Evolutionary conservation across 2,888 invertebrate species (phyloP).

Genomic region (Halocaridina rubra): DNA sequence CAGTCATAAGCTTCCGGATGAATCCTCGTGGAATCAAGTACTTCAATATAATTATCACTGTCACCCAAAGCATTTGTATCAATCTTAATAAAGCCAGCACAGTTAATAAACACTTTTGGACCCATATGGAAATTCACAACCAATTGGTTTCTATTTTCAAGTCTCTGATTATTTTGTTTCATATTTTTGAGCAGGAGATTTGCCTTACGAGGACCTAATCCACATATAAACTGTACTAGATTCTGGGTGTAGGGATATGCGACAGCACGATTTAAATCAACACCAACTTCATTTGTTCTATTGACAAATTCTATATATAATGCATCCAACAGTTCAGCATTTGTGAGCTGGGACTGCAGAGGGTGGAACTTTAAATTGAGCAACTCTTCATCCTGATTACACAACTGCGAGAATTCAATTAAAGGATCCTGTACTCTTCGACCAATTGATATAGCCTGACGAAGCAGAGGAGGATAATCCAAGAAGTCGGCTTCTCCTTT

Average conservation of each 20-base stretch:
- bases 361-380: slow-evolving; percentile 92
- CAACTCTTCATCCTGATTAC: slow-evolving; percentile 96
- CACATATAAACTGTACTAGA: slow-evolving; percentile 95
- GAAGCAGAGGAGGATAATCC: slow-evolving; percentile 89
- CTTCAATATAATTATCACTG: slow-evolving; percentile 78
- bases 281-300: slow-evolving; percentile 96
- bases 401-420: slow-evolving; percentile 94
- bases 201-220: slow-evolving; percentile 95
- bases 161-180: slow-evolving; percentile 89
- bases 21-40: slow-evolving; percentile 95
- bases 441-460: slow-evolving; percentile 93
- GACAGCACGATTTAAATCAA: slow-evolving; percentile 94
- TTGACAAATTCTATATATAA: slow-evolving; percentile 76
- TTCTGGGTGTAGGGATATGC: slow-evolving; percentile 88
- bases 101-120: slow-evolving; percentile 97
- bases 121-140: slow-evolving; percentile 97
- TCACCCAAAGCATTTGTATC: slow-evolving; percentile 96
- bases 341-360: slow-evolving; percentile 71
- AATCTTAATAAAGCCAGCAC: slow-evolving; percentile 98
- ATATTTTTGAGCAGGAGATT: slow-evolving; percentile 84
- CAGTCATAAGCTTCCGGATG: slow-evolving; percentile 99
- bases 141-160: slow-evolving; percentile 94
- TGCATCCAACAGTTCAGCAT: slow-evolving; percentile 59
- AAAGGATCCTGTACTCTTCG: slow-evolving; percentile 94
- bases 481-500: slow-evolving; percentile 88